Base-by-base conservation (phyloP, 2,888 invertebrate genomes). In the Conops quadrifasciatus region DNA sequence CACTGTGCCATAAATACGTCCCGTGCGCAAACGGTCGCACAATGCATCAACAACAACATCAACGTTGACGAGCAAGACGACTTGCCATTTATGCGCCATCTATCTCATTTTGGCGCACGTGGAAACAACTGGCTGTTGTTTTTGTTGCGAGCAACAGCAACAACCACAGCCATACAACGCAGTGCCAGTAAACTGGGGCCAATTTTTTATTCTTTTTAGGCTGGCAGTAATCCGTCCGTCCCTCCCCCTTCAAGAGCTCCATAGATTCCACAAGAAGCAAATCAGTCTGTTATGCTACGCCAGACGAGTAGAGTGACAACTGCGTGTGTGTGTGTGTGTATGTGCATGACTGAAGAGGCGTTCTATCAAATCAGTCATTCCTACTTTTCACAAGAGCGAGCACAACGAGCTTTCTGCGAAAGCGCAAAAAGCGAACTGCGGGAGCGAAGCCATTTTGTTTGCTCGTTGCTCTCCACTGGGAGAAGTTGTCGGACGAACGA, bases 291-390 rank as follows among this genome's bases (percentile, higher is more conserved):
- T 4, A 36, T 36, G 36, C 36, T 9, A 4, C 36, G 9, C 36
- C 9, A 36, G 16, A 28, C n/a, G 45, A 15, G 60, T 2, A 36
- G 65, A 77, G 78, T 78, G 80, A 80, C 80, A 80, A 79, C 79
- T 58, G 65, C 24, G 28, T 16, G 36, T 45, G 49, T 36, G 66
- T 59, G 65, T 65, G 47, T 60, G 43, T 49, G 36, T 65, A 77
- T 80, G 78, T 80, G 80, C 75, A 82, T 83, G 83, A 82, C 82
- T 82, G 83, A 83, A 83, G 82, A 85, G 84, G 84, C 85, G 85
- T 84, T 81, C 82, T 82, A 82, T 81, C 82, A 83, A 83, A 84
- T 84, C 84, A 84, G 85, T 84, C 84, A 84, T 84, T 80, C 84
- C 83, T 82, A 78, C 79, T 75, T 75, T 76, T 75, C 71, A 69